A percentile compares a stretch with the other conserved stretches of the same genome.
Evolutionary conservation across 2,888 invertebrate species (phyloP).

Genomic region (Perizoma affinitatum): DNA sequence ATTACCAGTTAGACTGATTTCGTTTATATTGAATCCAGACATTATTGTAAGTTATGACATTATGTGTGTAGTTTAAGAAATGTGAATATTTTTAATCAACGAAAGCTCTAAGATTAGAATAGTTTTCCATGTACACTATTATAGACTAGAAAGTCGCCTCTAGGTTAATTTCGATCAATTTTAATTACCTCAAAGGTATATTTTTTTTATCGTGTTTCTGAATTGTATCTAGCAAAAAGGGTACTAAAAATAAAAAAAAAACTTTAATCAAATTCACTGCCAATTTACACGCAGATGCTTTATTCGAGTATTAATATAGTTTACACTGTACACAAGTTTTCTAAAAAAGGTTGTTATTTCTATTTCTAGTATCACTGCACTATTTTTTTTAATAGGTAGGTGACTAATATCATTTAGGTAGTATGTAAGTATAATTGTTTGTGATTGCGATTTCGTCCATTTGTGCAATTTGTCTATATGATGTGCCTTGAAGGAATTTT

Average conservation of each 20-base stretch:
- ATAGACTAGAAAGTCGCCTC: conserved; percentile 4
- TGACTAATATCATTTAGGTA: background rate
- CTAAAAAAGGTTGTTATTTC: too few species aligned
- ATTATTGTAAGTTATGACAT: background rate
- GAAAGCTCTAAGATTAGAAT: conserved; percentile 9
- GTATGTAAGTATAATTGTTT: conserved; percentile 51
- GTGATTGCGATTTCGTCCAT: conserved; percentile 76
- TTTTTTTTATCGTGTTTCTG: background rate
- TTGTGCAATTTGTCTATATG: conserved; percentile 60
- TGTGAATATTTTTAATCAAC: conserved; percentile 25
- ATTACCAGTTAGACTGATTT: conserved; percentile 35
- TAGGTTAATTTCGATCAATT: conserved; percentile 32
- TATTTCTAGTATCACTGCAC: too few species aligned
- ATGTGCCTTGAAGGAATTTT: conserved; percentile 54
- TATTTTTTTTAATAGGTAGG: too few species aligned
- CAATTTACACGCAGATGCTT: too few species aligned
- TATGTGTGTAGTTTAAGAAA: conserved; percentile 1
- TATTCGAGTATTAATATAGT: too few species aligned
- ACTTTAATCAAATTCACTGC: conserved; percentile 13
- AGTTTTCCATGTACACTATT: background rate
- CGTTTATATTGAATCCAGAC: conserved; percentile 11
- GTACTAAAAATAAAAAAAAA: background rate
- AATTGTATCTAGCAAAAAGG: background rate
- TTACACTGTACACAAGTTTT: too few species aligned
- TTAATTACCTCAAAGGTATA: conserved; percentile 27